Conservation (phyloP, 2,113 vertebrate species). For the Orthonyx spaldingii region DNA sequence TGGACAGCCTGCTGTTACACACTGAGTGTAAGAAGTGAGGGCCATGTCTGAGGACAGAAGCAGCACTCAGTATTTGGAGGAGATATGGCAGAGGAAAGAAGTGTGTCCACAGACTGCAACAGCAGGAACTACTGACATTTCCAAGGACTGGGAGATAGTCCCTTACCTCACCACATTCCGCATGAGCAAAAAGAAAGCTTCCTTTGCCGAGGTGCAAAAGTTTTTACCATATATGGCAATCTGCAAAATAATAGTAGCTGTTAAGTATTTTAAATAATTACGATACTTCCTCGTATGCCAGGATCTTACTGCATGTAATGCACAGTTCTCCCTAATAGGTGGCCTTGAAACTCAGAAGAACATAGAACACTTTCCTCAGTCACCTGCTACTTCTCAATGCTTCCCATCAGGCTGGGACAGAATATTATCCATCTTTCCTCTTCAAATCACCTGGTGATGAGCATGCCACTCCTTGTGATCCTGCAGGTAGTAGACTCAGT, state of each 20-base stretch:
- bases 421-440: background rate
- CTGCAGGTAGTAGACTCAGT: background rate
- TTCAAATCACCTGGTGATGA: background rate
- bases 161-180: conserved; percentile 91
- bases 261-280: background rate
- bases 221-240: conserved; percentile 94
- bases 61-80: background rate
- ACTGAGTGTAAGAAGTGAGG: background rate
- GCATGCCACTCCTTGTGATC: background rate
- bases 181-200: conserved; percentile 93
- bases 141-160: background rate
- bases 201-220: conserved; percentile 91
- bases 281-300: background rate
- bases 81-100: background rate
- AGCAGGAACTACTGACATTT: background rate
- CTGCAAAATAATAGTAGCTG: conserved; percentile 65
- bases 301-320: background rate
- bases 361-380: background rate
- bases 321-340: background rate
- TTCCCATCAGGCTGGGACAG: background rate
- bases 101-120: background rate
- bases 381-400: background rate
- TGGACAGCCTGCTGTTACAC: background rate
- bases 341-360: background rate
- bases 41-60: background rate